phyloP scores from a whole-genome alignment of 2,113 vertebrate genomes.

The Canis aureus region DNA sequence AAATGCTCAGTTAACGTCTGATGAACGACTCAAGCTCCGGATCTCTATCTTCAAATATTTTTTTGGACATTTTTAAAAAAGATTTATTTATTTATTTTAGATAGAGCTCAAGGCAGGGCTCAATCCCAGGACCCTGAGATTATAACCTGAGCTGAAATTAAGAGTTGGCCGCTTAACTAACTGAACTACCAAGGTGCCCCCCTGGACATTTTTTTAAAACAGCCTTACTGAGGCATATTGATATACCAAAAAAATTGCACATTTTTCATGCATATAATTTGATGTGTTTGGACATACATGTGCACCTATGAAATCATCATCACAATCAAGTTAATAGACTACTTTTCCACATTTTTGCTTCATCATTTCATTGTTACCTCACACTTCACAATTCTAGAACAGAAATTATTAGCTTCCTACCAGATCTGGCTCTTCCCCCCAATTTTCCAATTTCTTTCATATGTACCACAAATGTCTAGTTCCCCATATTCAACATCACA shows the following conservation, averaged over 20 bases:
- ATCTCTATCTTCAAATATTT: neutral
- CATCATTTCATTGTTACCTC: neutral
- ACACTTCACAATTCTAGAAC: neutral
- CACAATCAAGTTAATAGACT: neutral
- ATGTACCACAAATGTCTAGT: neutral
- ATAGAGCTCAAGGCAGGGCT: neutral
- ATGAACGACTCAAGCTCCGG: neutral
- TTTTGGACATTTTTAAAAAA: neutral
- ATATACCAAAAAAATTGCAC: neutral
- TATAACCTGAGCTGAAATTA: neutral
- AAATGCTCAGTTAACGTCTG: slow-evolving; percentile 27
- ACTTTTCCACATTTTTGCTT: neutral
- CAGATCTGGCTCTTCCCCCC: neutral
- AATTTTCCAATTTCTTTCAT: slow-evolving; percentile 32
- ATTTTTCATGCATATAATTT: neutral
- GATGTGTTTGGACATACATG: neutral
- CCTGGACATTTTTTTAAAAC: neutral
- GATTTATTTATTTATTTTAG: neutral
- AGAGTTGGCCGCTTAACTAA: neutral
- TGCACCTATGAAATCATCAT: neutral
- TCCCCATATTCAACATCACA: neutral
- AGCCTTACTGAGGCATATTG: neutral
- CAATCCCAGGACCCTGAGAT: neutral
- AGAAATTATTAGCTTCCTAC: slow-evolving; percentile 31
- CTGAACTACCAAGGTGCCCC: neutral